Conservation (phyloP, 2,797 vertebrate genomes). For the Rhabdophis nuchalis region DNA sequence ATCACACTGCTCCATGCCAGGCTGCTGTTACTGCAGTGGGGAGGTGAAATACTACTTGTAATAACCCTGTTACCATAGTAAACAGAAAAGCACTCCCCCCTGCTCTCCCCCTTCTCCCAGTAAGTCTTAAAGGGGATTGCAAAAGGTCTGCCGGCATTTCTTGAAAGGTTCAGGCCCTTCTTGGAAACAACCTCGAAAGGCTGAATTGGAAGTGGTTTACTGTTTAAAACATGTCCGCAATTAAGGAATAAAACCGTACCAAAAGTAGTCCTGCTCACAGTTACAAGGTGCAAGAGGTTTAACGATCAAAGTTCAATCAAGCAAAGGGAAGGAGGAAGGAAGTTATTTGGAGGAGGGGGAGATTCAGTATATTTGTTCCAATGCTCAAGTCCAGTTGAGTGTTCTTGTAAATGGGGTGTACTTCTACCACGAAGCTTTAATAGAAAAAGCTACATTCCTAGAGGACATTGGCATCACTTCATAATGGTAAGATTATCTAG, state of each 20-base stretch:
- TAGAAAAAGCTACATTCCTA: not conserved
- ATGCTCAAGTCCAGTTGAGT: not conserved
- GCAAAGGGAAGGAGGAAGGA: not conserved
- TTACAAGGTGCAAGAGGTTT: not conserved
- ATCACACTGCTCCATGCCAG: constrained; percentile 61
- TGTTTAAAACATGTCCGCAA: not conserved
- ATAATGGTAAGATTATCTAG: not conserved
- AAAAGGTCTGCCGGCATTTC: constrained; percentile 1
- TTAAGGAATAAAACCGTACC: not conserved
- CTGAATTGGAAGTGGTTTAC: not conserved
- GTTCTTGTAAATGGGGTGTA: not conserved
- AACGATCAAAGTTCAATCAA: not conserved
- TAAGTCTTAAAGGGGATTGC: constrained; percentile 36
- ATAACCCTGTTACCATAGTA: constrained; percentile 37
- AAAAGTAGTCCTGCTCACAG: not conserved
- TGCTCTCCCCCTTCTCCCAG: not conserved
- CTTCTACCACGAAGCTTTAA: not conserved
- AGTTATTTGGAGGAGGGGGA: not conserved
- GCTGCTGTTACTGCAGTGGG: constrained; percentile 39
- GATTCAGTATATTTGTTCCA: not conserved
- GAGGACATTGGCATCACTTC: not conserved
- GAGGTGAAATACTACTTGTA: constrained; percentile 54
- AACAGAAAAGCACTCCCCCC: constrained; percentile 35
- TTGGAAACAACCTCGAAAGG: not conserved
- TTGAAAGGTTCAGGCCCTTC: not conserved